Evolutionary conservation across 2,113 vertebrate genomes (phyloP), one percentile per base, ranked within the genome.

Genomic region (Anoura caudifer): DNA sequence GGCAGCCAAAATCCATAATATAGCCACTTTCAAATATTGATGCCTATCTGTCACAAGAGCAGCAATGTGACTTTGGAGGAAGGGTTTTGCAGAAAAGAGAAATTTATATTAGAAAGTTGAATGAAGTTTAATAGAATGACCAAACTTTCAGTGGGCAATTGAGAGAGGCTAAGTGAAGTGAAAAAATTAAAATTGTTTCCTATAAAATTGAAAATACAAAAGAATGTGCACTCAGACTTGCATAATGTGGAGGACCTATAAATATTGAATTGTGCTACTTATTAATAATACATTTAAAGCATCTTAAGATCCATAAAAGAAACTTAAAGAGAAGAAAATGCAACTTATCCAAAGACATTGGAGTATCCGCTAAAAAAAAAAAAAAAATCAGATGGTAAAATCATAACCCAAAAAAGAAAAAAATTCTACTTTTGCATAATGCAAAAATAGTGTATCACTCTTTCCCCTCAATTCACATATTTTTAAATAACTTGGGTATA

Each of bases 211-310:
- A 96, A 94, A 96, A 94, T 91, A 82, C 41, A 84, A 89, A 67
- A 96, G 50, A 89, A 84, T 59, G 73, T 82, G 77, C 70, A 94
- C 84, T 87, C 31, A 87, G 76, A 59, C 84, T 95, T 59, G 20
- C 70, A 91, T 70, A 96, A 96, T 87, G 70, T 72, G 26, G 50
- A 84, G 15, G 33, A 82, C 28, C 91, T 84, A 95, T 92, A 84
- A 97, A 96, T 92, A 98, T 81, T 92, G 85, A 92, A 96, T 94
- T 81, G 41, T 92, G n/a, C 59, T 94, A 43, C 95, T 95, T 80
- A 93, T 97, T 92, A 96, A 95, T 97, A 96, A 98, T 96, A 88
- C 72, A 96, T 96, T 65, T 80, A 92, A 96, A 94, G 31, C 54
- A 81, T 94, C 56, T 90, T 95, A 97, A 95, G 80, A 87, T 94